Percentiles rank a stretch among this genome's conserved stretches.
phyloP scores from a whole-genome alignment of 2,888 invertebrate genomes.

The Macrosiphum euphorbiae region DNA sequence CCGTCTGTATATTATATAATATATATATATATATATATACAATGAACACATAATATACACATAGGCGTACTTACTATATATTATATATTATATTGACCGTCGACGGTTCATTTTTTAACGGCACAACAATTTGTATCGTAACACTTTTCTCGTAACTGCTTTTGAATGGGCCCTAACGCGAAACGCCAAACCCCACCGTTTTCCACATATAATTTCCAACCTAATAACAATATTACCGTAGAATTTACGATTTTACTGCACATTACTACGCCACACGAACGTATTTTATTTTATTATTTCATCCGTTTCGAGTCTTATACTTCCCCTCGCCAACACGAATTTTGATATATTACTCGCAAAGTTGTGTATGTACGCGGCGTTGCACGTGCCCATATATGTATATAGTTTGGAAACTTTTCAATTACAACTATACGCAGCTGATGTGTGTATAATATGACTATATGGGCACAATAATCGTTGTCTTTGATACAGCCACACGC shows the following conservation, averaged over 20 bases:
- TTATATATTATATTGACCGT: background rate
- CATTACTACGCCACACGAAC: background rate
- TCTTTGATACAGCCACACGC: background rate
- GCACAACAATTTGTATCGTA: background rate
- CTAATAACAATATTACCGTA: background rate
- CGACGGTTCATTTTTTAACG: background rate
- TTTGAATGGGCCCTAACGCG: background rate
- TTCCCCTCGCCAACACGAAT: background rate
- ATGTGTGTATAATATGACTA: background rate
- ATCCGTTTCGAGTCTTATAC: background rate
- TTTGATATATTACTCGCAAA: background rate
- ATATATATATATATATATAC: background rate
- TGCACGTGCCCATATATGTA: background rate
- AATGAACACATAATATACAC: background rate
- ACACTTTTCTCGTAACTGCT: background rate
- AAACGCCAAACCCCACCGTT: background rate
- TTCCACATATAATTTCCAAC: background rate
- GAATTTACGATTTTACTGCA: background rate
- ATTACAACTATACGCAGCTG: background rate
- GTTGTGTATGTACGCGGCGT: background rate
- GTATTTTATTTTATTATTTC: slow-evolving; percentile 5
- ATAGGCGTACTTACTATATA: background rate
- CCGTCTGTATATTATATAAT: background rate
- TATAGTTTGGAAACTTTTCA: background rate
- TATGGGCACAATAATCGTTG: background rate